A percentile compares a stretch with the other conserved stretches of the same genome.
phyloP scores from a whole-genome alignment of 30 jellyfish, hydroid and myxozoan species.

The Cassiopea andromeda region DNA sequence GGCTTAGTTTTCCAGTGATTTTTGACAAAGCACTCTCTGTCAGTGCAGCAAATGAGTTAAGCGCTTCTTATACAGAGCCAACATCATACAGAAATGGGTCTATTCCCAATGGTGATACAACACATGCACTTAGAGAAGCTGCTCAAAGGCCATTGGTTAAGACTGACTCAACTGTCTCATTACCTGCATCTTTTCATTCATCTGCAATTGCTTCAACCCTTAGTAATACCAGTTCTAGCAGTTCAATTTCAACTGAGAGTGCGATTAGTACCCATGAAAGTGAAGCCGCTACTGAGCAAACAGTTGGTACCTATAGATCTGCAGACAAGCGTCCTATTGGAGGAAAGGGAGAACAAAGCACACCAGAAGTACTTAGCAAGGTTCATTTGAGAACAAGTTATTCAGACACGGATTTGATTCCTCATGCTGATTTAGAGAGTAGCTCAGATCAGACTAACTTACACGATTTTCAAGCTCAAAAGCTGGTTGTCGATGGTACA shows the following conservation, averaged over 20 bases:
- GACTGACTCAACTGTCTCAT: constrained; percentile 40
- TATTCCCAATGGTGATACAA: not conserved
- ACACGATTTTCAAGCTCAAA: constrained; percentile 18
- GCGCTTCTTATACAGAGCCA: not conserved
- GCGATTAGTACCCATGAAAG: constrained; percentile 19
- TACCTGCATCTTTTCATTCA: constrained; percentile 41
- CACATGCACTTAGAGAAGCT: not conserved
- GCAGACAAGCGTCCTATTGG: not conserved
- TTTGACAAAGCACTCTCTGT: constrained; percentile 7
- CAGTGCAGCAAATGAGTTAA: not conserved
- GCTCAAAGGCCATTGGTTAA: not conserved
- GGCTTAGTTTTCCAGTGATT: constrained; percentile 83
- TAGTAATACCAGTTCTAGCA: constrained; percentile 43
- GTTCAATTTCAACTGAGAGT: constrained; percentile 60
- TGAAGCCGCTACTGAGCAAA: not conserved
- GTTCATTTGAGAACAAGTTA: constrained; percentile 70
- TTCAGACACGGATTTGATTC: constrained; percentile 78
- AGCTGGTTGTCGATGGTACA: not conserved
- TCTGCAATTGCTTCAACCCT: constrained; percentile 3
- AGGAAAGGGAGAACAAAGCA: not conserved
- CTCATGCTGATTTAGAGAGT: not conserved
- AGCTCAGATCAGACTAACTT: not conserved
- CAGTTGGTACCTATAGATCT: not conserved
- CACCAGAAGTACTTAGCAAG: not conserved
- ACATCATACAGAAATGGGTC: not conserved